Base-by-base conservation (phyloP, 2,797 vertebrate genomes). In the Eulemur coronatus region DNA sequence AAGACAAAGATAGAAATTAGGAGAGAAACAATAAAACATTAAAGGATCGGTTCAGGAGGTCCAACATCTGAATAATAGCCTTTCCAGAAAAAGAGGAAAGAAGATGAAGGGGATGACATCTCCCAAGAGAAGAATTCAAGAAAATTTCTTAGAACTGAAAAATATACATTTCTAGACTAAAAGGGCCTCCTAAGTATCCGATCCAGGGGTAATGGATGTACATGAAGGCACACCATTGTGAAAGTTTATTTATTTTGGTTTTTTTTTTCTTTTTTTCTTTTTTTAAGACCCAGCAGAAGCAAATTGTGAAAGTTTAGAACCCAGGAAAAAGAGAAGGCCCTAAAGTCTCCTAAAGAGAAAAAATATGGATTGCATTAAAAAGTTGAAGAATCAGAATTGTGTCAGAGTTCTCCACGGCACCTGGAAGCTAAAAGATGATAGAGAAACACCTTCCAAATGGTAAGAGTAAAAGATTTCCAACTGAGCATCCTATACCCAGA, bases 301-400 rank as follows among this genome's bases (percentile, higher is more conserved):
- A 41, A 41, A 65, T 46, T 69, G 30, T 73, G 69, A 70, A 82
- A 91, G 55, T 84, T 95, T 69, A 91, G 35, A 92, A 76, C 15
- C 26, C n/a, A 15, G 69, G 67, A 90, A 46, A 82, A 87, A 93
- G 14, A 84, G 38, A 91, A 78, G 33, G 9, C 35, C 55, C 5
- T 15, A 88, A 87, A 67, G 35, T 5, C 55, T 91, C 82, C 69
- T 76, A 57, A 88, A 86, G 46, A 87, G 50, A 57, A 70, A 86
- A 93, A 76, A 59, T 43, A 48, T 69, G 15, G 7, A 55, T 48
- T 93, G 22, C 26, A 33, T 84, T 65, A 91, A 97, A 79, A 87
- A 82, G 50, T 18, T 95, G 59, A 86, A 93, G 87, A 93, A 93
- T 87, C 70, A 67, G 63, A 93, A 78, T 79, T 63, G 6, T 84